Evolutionary conservation across 2,113 vertebrate genomes (phyloP).

Genomic region (Alligator mississippiensis): DNA sequence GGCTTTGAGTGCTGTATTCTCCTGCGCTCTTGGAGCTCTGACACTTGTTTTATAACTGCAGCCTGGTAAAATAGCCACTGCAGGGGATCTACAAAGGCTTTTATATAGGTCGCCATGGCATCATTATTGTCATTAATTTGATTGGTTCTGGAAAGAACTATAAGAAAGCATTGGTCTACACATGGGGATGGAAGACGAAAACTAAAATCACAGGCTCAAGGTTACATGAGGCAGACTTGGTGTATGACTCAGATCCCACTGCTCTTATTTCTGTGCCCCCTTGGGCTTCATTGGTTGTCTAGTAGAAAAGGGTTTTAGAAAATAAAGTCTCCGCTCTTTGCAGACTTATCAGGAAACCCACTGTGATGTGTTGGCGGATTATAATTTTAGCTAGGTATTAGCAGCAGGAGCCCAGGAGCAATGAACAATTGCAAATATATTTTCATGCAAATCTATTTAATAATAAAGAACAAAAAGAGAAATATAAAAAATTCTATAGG

Average conservation of each 20-base stretch:
- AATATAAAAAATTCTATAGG: neutral
- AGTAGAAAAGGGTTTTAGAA: slow-evolving; percentile 34
- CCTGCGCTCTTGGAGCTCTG: neutral
- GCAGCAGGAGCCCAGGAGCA: neutral
- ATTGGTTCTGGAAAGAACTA: neutral
- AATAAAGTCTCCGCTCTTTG: slow-evolving; percentile 17
- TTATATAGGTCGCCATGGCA: neutral
- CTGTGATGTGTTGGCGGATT: neutral
- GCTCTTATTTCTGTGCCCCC: slow-evolving; percentile 12
- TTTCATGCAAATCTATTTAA: neutral
- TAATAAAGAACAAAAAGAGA: neutral
- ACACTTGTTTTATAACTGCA: neutral
- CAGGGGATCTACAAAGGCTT: neutral
- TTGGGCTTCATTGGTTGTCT: slow-evolving; percentile 2
- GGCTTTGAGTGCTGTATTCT: neutral
- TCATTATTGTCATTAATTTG: neutral
- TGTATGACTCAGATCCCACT: neutral
- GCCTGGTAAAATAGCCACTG: neutral
- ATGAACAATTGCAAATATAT: neutral
- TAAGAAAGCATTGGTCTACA: neutral
- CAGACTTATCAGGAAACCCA: neutral
- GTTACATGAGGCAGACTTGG: neutral
- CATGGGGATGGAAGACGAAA: neutral
- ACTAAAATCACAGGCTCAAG: slow-evolving; percentile 27
- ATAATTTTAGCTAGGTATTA: neutral